Percentiles rank a stretch among this genome's conserved stretches.
phyloP scores from a whole-genome alignment of 2,797 vertebrate genomes.

The Simalia tracyae region DNA sequence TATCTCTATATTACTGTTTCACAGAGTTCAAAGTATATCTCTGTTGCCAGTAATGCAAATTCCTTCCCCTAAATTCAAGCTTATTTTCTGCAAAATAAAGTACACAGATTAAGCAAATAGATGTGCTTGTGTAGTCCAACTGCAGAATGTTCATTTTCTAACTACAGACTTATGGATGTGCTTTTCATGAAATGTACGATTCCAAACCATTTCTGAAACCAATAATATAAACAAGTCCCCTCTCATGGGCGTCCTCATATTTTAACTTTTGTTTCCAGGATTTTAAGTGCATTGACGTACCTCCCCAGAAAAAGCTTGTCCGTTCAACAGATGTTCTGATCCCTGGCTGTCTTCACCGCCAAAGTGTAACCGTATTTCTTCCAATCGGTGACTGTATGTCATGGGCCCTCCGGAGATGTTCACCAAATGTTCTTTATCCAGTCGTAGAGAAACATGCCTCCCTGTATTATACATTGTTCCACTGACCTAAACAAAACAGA shows the following conservation, averaged over 20 bases:
- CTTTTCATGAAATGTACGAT: not conserved
- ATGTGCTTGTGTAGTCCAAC: not conserved
- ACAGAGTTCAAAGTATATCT: not conserved
- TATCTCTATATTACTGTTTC: not conserved
- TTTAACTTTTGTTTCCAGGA: not conserved
- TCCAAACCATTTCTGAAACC: not conserved
- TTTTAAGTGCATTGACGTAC: conserved; percentile 64
- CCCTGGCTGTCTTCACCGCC: conserved; percentile 96
- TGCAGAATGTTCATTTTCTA: not conserved
- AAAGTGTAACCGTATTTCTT: conserved; percentile 97
- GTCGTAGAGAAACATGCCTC: conserved; percentile 91
- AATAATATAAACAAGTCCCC: not conserved
- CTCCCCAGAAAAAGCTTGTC: conserved; percentile 98
- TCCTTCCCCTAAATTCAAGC: not conserved
- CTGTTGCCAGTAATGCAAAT: not conserved
- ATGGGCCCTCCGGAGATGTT: conserved; percentile 97
- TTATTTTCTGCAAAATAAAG: not conserved
- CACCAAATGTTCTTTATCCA: conserved; percentile 98
- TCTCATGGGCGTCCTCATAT: not conserved
- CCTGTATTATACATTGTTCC: conserved; percentile 99
- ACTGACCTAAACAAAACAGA: conserved; percentile 80
- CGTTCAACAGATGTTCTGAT: conserved; percentile 95
- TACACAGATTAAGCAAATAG: not conserved
- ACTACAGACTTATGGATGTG: not conserved
- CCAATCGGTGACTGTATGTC: conserved; percentile 96